Conservation (phyloP, 2,888 invertebrate genomes). For the Calameuta filiformis region DNA sequence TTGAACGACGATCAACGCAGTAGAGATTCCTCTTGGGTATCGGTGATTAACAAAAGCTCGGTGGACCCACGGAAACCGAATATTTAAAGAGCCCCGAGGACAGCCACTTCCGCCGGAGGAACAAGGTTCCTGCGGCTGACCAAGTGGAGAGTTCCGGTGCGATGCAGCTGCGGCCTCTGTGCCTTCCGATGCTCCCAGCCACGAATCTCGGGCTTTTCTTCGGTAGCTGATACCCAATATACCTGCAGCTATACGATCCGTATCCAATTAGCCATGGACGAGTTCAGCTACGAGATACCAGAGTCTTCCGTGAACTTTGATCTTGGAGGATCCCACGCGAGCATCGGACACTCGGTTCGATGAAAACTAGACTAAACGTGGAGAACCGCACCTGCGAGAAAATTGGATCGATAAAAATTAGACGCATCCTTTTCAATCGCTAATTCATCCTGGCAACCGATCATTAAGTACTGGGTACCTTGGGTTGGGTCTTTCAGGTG, state of each 20-base stretch:
- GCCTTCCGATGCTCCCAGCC: not conserved
- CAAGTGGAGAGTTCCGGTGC: not conserved
- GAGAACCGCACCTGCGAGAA: constrained; percentile 41
- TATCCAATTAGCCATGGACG: not conserved
- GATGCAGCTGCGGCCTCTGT: not conserved
- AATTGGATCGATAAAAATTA: constrained; percentile 33
- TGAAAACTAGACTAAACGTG: not conserved
- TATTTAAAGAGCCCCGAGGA: not conserved
- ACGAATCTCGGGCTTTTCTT: not conserved
- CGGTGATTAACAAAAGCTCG: not conserved
- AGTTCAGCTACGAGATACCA: not conserved
- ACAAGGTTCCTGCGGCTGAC: not conserved
- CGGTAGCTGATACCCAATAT: not conserved
- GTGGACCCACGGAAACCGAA: not conserved
- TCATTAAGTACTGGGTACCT: constrained; percentile 28
- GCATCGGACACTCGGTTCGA: not conserved
- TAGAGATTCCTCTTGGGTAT: not conserved
- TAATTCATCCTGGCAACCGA: constrained; percentile 42
- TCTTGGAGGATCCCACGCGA: not conserved
- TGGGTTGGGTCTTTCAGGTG: not conserved
- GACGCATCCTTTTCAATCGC: constrained; percentile 41
- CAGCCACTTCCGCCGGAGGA: not conserved
- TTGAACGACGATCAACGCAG: not conserved
- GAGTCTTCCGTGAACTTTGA: not conserved
- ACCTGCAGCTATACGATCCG: not conserved